Evolutionary conservation across 1,140 invertebrate species (phyloP).

Genomic region (Neodiprion pinetum): DNA sequence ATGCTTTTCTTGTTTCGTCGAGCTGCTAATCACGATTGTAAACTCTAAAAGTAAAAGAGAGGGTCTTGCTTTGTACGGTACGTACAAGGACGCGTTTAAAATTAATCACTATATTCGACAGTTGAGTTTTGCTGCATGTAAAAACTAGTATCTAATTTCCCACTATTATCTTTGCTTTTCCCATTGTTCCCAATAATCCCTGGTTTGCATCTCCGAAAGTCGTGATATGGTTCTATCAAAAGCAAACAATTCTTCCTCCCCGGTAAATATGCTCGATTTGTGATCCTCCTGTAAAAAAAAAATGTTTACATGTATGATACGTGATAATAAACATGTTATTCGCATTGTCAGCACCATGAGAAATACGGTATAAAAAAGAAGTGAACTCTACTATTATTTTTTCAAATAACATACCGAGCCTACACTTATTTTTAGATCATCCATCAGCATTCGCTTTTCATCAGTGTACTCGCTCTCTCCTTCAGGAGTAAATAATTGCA

Average conservation of each 20-base stretch:
- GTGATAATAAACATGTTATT: constrained; percentile 12
- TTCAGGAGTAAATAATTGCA: constrained; percentile 76
- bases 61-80: no score
- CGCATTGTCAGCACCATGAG: constrained; percentile 32
- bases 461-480: constrained; percentile 67
- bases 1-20: no score
- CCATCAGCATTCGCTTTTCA: constrained; percentile 88
- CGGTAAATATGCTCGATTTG: constrained; percentile 90
- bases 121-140: no score
- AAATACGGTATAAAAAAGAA: constrained; percentile 30
- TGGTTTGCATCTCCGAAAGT: constrained; percentile 94
- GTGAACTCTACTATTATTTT: constrained; percentile 16
- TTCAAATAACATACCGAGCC: constrained; percentile 58
- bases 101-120: no score
- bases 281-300: constrained; percentile 66
- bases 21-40: no score
- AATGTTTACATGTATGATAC: constrained; percentile 17
- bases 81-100: no score
- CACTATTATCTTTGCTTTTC: constrained; percentile 64
- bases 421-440: constrained; percentile 84
- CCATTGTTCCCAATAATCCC: constrained; percentile 89
- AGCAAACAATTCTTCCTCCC: constrained; percentile 97
- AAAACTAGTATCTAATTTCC: no score
- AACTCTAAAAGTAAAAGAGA: no score
- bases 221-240: constrained; percentile 93